A percentile compares a stretch with the other conserved stretches of the same genome.
Conservation (phyloP, 1,140 invertebrate species). For the Drosophila tropicalis region DNA sequence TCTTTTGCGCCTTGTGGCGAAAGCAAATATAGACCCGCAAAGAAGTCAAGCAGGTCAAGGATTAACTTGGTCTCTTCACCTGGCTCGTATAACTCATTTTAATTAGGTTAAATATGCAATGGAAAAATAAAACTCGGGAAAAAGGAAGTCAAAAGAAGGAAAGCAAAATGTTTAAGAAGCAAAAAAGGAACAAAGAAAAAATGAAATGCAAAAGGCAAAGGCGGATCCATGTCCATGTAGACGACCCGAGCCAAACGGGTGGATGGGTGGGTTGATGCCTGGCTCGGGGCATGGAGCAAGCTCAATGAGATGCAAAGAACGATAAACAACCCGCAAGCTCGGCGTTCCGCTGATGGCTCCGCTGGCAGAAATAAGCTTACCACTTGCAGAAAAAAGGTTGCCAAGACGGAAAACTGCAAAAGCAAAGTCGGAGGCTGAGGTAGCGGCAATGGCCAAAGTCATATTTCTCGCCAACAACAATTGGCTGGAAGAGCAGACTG, state of each 20-base stretch:
- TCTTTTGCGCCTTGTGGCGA: background rate
- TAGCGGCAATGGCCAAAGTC: slow-evolving; percentile 67
- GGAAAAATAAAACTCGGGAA: slow-evolving; percentile 59
- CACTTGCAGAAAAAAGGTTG: slow-evolving; percentile 43
- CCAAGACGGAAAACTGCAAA: slow-evolving; percentile 39
- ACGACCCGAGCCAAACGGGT: slow-evolving; percentile 20
- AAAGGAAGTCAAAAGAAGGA: slow-evolving; percentile 11
- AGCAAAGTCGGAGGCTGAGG: slow-evolving; percentile 22
- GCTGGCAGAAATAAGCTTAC: slow-evolving; percentile 65
- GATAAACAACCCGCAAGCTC: slow-evolving; percentile 71
- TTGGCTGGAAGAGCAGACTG: slow-evolving; percentile 26
- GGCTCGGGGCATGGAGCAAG: slow-evolving; percentile 46
- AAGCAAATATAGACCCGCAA: slow-evolving; percentile 30
- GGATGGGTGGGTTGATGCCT: slow-evolving; percentile 9
- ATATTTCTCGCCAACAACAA: slow-evolving; percentile 63
- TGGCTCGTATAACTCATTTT: slow-evolving; percentile 71
- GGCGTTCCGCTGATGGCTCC: slow-evolving; percentile 38
- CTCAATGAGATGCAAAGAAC: slow-evolving; percentile 80
- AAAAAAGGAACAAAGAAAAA: too few relatives aligned
- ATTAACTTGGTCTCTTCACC: slow-evolving; percentile 48
- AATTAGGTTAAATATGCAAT: slow-evolving; percentile 79
- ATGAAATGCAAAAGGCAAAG: slow-evolving; percentile 1
- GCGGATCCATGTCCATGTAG: slow-evolving; percentile 6
- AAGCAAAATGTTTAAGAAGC: background rate
- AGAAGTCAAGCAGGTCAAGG: slow-evolving; percentile 58